phyloP scores from a whole-genome alignment of 2,888 invertebrate species.

The Cryptocheilus praepositus region DNA sequence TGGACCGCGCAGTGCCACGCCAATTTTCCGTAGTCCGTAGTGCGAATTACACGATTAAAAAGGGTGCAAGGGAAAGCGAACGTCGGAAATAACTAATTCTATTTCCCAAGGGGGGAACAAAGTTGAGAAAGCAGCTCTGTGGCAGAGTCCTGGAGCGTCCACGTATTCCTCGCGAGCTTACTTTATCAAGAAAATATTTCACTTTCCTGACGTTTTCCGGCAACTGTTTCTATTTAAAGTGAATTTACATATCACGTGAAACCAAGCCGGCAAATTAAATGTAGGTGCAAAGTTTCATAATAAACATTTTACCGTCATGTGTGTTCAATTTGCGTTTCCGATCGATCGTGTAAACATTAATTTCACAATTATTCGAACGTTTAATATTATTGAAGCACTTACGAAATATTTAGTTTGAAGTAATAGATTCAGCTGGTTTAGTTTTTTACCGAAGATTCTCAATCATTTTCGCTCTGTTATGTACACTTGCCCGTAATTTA shows the following conservation, averaged over 20 bases:
- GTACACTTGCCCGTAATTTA: too few relatives aligned
- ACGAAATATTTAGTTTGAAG: too few relatives aligned
- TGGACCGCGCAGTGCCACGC: neutral
- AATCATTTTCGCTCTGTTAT: too few relatives aligned
- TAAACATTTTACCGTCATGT: too few relatives aligned
- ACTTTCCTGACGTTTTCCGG: constrained; percentile 15
- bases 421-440: too few relatives aligned
- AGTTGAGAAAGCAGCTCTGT: constrained; percentile 12
- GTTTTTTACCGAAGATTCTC: too few relatives aligned
- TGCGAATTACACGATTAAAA: constrained; percentile 16
- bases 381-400: too few relatives aligned
- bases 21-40: neutral
- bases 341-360: too few relatives aligned
- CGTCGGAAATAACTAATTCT: constrained; percentile 19
- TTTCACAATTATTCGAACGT: too few relatives aligned
- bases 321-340: too few relatives aligned
- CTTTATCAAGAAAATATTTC: constrained; percentile 19
- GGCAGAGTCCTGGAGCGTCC: neutral
- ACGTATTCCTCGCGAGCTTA: constrained; percentile 13
- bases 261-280: too few relatives aligned
- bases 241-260: neutral
- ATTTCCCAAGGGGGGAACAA: constrained; percentile 15
- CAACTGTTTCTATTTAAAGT: constrained; percentile 13
- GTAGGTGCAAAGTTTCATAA: too few relatives aligned
- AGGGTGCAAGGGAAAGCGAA: neutral